Conservation (phyloP, 2,113 vertebrate genomes). For the Paedocypris sp. region DNA sequence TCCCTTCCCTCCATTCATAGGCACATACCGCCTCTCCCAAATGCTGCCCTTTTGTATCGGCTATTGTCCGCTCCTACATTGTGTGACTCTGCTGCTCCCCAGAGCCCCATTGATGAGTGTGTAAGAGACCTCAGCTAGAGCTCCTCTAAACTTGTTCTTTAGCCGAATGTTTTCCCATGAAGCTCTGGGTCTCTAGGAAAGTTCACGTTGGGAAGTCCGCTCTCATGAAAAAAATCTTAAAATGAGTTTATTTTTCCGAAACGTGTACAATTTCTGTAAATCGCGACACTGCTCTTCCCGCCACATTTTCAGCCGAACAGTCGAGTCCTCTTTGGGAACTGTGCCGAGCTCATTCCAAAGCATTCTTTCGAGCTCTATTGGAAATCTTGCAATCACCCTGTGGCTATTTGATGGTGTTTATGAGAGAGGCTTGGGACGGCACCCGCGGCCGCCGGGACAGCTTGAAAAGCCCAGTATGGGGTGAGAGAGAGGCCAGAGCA, state of each 20-base stretch:
- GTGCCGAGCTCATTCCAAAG: not conserved
- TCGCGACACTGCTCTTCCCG: no score
- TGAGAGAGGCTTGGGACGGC: conserved; percentile 62
- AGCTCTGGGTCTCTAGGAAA: not conserved
- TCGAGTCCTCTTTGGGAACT: no score
- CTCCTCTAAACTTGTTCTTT: conserved; percentile 11
- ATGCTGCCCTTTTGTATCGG: conserved; percentile 75
- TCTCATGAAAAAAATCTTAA: not conserved
- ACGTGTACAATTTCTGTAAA: no score
- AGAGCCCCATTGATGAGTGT: conserved; percentile 50
- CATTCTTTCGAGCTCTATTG: not conserved
- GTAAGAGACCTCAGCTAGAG: conserved; percentile 27
- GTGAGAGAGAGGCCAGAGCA: conserved; percentile 65
- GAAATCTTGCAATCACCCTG: conserved; percentile 26
- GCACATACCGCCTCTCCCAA: conserved; percentile 78
- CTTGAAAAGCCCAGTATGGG: conserved; percentile 69
- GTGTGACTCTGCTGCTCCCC: conserved; percentile 69
- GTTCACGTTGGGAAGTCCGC: not conserved
- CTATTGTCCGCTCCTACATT: conserved; percentile 79
- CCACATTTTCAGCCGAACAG: no score
- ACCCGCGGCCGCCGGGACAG: conserved; percentile 57
- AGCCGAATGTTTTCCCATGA: conserved; percentile 6
- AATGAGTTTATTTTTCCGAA: no score
- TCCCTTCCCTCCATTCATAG: conserved; percentile 72
- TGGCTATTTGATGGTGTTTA: conserved; percentile 29